Base-by-base conservation (phyloP, 2,888 invertebrate genomes). In the Neocrepidodera transversa region DNA sequence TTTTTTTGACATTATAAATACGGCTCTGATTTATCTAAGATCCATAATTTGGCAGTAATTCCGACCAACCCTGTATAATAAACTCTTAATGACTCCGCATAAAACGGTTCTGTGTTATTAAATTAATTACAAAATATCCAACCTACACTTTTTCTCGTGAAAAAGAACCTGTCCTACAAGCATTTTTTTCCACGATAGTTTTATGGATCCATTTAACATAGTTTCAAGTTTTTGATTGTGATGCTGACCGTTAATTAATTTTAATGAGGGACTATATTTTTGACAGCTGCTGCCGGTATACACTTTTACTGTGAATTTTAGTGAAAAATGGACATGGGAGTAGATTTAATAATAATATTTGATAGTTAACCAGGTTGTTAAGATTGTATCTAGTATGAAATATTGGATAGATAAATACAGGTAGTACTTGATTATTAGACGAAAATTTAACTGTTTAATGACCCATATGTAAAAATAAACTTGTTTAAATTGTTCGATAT, bases 31-130 rank as follows among this genome's bases (percentile, higher is more conserved):
- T 6, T 10, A 4, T 28, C 23, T 35, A 13, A 13, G 13, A 13
- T 20, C 42, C 23, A 13, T 52, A 58, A 58, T 58, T 58, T 58
- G 48, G 58, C 58, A 48, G 47, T 45, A 58, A 52, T 53, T 52
- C 53, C 40, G 38, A 53, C 48, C 40, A 28, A 11, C 52, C 53
- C 43, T 32, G 53, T 58, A 53, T n/a, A 53, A 42, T 58, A 49
- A 32, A n/a, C 40, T 32, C 56, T 55, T 58, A 64, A 65, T 67
- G 65, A 67, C 63, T 58, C 38, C 50, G 62, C 62, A 64, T 58
- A 64, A 66, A 48, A 48, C 54, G 61, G 47, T 45, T 58, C 63
- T 60, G 45, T 61, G 65, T 68, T 68, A 68, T 68, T 68, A 68
- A 64, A 66, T 66, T 68, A 68, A 68, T 68, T 68, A 66, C 64